Evolutionary conservation across 1,140 invertebrate genomes (phyloP), one percentile per base, ranked within the genome.

Genomic region (Drosophila insularis): DNA sequence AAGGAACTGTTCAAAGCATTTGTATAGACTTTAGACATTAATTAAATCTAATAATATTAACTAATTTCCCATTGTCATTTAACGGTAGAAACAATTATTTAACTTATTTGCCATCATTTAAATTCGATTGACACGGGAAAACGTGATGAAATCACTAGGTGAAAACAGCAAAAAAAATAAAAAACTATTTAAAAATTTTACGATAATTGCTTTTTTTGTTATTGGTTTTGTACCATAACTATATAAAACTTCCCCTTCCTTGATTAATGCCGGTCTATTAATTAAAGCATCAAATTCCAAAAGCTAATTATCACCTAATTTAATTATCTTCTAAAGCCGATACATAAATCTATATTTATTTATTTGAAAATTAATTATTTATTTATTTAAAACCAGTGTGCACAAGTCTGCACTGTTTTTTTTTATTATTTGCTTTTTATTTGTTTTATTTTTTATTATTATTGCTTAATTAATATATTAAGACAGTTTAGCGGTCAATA

Each of bases 391-490:
- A 39, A 77, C 73, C 74, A 76, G 67, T 77, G 73, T 76, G 55
- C 55, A 5, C 60, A 37, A 23, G 39, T 17, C 56, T 56, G 31
- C 32, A 62, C 40, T n/a, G 23, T 54, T 37, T 43, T 72, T 55
- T 70, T 58, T 80, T 40, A 23, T 35, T 63, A 56, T 63, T 21
- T 11, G 54, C 32, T 10, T 10, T 10, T 35, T 27, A 5, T 27
- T 27, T 27, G 27, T 27, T 35, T 35, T 35, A 35, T 35, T 75
- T 27, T 75, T 81, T 87, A 75, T 79, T 86, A 68, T 68, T 82
- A 68, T 82, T 72, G 71, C 53, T 79, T 82, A 86, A 86, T 86
- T 87, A 87, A 86, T 86, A 86, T 87, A 86, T 79, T 82, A 79
- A 87, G 75, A 82, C 68, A 79, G 50, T 75, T 87, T 81, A 78